phyloP scores from a whole-genome alignment of 2,113 vertebrate genomes.

The Perca fluviatilis region DNA sequence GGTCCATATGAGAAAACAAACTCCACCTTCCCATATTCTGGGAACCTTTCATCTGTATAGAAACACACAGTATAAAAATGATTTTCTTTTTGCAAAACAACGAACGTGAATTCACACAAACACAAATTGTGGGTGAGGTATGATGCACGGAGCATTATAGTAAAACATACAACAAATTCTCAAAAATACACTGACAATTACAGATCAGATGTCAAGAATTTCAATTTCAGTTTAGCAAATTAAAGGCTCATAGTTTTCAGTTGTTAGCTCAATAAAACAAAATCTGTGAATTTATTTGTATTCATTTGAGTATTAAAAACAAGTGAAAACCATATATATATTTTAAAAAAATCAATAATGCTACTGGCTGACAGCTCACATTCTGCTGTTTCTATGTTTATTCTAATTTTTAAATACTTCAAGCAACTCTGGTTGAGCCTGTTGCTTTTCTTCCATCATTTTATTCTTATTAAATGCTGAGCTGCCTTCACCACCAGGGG shows the following conservation, averaged over 20 bases:
- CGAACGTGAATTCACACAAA: neutral
- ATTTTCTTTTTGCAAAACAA: neutral
- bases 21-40: conserved; percentile 97
- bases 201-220: neutral
- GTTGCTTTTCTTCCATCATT: neutral
- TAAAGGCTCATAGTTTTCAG: neutral
- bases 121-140: neutral
- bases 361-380: neutral
- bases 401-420: neutral
- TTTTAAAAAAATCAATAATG: neutral
- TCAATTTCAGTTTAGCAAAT: neutral
- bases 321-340: neutral
- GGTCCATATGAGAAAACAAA: conserved; percentile 97
- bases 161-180: neutral
- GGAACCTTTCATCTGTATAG: conserved; percentile 85
- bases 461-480: neutral
- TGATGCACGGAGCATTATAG: neutral
- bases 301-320: neutral
- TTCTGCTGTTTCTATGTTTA: neutral
- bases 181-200: neutral
- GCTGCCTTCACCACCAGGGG: conserved; percentile 61
- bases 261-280: neutral
- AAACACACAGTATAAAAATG: conserved; percentile 4
- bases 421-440: neutral
- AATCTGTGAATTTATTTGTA: neutral